Conservation (phyloP, 2,113 vertebrate species). For the Chaenocephalus aceratus region DNA sequence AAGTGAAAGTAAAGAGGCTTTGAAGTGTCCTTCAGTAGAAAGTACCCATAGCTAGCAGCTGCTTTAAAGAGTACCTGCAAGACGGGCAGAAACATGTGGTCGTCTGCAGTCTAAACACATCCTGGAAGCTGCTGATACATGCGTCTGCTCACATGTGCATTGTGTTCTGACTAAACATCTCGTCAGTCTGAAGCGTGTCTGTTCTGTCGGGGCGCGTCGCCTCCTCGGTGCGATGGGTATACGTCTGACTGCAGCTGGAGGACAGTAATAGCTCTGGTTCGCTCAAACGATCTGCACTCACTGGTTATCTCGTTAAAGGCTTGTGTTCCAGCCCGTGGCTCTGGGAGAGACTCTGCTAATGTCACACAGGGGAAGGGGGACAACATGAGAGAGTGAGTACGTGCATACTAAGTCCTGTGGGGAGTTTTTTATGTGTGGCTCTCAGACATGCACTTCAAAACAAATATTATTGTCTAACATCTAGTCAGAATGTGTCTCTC, state of each 20-base stretch:
- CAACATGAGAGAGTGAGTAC: conserved; percentile 26
- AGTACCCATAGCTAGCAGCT: no score
- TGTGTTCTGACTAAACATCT: conserved; percentile 3
- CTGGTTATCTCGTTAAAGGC: conserved; percentile 72
- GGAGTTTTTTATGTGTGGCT: conserved; percentile 5
- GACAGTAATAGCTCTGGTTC: conserved; percentile 68
- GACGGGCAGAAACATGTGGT: background rate
- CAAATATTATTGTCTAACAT: no score
- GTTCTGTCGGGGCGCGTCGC: no score
- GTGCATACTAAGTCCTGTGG: conserved; percentile 16
- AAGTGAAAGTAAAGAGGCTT: no score
- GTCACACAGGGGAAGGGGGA: conserved; percentile 37
- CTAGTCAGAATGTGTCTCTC: no score
- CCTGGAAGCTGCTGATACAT: background rate
- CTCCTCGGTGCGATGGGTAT: conserved; percentile 45
- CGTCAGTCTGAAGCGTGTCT: conserved; percentile 52
- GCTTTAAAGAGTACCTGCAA: no score
- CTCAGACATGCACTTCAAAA: no score
- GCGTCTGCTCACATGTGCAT: conserved; percentile 37
- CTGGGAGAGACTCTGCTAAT: conserved; percentile 57
- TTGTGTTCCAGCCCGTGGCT: conserved; percentile 67
- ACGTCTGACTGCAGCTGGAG: conserved; percentile 35
- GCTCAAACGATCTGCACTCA: conserved; percentile 77
- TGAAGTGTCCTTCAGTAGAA: no score
- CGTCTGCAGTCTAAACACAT: background rate